Evolutionary conservation across 2,888 invertebrate species (phyloP), one percentile per base, ranked within the genome.

Genomic region (Cremastinae sp.): DNA sequence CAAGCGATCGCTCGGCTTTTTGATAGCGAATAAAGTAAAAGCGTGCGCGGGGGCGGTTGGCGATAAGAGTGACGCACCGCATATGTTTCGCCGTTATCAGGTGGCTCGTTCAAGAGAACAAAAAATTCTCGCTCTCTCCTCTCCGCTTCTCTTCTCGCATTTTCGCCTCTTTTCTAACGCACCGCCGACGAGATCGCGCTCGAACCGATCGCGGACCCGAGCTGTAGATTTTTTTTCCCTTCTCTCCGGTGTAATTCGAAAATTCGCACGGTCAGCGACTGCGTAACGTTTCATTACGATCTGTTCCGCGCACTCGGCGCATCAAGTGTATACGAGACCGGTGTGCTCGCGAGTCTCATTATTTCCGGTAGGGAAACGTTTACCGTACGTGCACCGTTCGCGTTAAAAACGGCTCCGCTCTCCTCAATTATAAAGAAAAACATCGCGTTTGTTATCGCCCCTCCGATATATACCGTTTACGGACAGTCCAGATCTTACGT

Each of bases 341-440:
- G 53, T 53, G 41, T 51, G n/a, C n/a, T 56, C 70, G 41, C 54
- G 45, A 62, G 51, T 72, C 54, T 75, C 70, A 71, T 78, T 78
- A 78, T 74, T 78, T 78, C 78, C 78, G 75, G 75, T 66, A 62
- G n/a, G 10, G 7, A 20, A 58, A 12, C 61, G 53, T 70, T 61
- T 70, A 70, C 70, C 70, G 69, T 70, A 53, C 34, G 56, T 36
- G 28, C 59, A 22, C 28, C 49, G 43, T 43, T 70, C 36, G 61
- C 45, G 53, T 62, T 61, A 53, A 47, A 69, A 66, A 36, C 49
- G 64, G 14, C 41, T 41, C 20, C 28, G 28, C 28, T 28, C 28
- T 22, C 9, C 43, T 34, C 34, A 65, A 65, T 65, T 65, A 65
- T 14, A 36, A 65, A 22, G 62, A 51, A 53, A 64, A 16, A 28